A percentile compares a stretch with the other conserved stretches of the same genome.
These are phyloP conservation scores for Tapirus terrestris DNA, from an alignment of 2,113 vertebrate species.

Conservation along the genomic window DNA sequence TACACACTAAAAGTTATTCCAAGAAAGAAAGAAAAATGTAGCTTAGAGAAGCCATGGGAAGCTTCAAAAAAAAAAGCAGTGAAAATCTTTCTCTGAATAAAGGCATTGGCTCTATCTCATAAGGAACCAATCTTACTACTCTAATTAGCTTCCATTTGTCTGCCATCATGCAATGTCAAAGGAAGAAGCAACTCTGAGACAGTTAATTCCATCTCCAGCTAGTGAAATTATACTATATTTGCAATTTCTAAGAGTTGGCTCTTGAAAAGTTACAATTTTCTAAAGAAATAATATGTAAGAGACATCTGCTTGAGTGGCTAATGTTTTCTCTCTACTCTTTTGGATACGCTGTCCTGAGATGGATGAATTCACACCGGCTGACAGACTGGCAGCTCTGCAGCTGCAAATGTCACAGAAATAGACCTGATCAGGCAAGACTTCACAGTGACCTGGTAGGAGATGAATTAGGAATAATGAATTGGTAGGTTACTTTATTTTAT, in stretches of 20 bases:
- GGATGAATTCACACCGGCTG: conserved; percentile 55
- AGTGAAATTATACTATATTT: not conserved
- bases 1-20: not conserved
- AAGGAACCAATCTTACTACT: not conserved
- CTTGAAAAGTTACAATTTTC: conserved; percentile 37
- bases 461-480: conserved; percentile 66
- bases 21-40: not conserved
- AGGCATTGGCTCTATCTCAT: not conserved
- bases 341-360: conserved; percentile 43
- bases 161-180: not conserved
- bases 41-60: not conserved
- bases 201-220: not conserved
- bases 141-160: conserved; percentile 1
- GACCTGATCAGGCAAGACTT: conserved; percentile 62
- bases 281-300: not conserved
- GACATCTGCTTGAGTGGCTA: not conserved
- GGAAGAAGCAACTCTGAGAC: not conserved
- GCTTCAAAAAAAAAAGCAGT: not conserved
- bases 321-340: conserved; percentile 58
- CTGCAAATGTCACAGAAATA: conserved; percentile 66
- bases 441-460: conserved; percentile 58
- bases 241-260: not conserved
- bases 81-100: not conserved
- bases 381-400: conserved; percentile 64
- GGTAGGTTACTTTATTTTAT: conserved; percentile 60